Evolutionary conservation across 1,140 invertebrate species (phyloP).

Genomic region (Aphelenchoides fujianensis): DNA sequence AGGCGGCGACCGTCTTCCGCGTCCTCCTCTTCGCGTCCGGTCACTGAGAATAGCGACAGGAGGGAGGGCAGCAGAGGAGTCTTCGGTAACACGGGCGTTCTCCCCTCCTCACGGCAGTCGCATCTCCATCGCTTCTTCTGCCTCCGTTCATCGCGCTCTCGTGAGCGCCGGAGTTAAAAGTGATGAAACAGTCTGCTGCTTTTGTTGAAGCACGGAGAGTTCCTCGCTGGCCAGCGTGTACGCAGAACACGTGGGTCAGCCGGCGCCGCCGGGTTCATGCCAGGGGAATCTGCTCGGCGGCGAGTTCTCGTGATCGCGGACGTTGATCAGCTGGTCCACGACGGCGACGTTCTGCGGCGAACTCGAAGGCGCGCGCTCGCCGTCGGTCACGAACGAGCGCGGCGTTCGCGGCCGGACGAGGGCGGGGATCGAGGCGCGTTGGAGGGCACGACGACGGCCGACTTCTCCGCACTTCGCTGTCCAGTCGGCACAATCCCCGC

Average conservation of each 20-base stretch:
- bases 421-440: too few relatives aligned
- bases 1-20: not conserved
- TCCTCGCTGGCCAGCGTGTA: not conserved
- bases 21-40: not conserved
- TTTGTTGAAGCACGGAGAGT: not conserved
- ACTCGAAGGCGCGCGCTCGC: not conserved
- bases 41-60: not conserved
- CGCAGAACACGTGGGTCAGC: not conserved
- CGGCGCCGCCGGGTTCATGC: not conserved
- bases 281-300: too few relatives aligned
- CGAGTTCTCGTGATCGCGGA: not conserved
- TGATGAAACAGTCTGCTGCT: not conserved
- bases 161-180: not conserved
- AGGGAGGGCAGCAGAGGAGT: not conserved
- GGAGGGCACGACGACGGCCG: too few relatives aligned
- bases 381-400: not conserved
- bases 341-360: not conserved
- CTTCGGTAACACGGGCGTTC: not conserved
- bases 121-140: not conserved
- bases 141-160: not conserved
- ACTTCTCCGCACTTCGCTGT: constrained; percentile 2
- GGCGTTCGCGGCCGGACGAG: too few relatives aligned
- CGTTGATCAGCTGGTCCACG: not conserved
- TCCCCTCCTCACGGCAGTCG: not conserved
- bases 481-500: not conserved